Base-by-base conservation (phyloP, 2,113 vertebrate genomes). In the Varanus salvator region DNA sequence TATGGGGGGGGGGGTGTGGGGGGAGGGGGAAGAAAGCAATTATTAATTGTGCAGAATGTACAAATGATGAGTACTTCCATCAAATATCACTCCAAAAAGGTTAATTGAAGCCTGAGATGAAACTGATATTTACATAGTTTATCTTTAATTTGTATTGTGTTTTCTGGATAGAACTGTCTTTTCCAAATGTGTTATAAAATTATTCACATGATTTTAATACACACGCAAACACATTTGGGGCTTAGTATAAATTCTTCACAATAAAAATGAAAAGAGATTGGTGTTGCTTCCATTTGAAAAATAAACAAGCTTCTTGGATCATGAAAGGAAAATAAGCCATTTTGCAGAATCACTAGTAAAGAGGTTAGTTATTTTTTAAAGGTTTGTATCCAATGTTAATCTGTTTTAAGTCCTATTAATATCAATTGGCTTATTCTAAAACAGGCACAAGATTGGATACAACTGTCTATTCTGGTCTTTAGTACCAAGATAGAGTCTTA, bases 11-110 rank as follows among this genome's bases (percentile, higher is more conserved):
- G 38, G 38, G 38, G n/a, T n/a, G n/a, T n/a, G n/a, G n/a, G n/a
- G n/a, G n/a, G n/a, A n/a, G 38, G 38, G 38, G 38, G 86, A 85
- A 93, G 81, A 92, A 93, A 88, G 92, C 88, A 80, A 88, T 92
- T 52, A 86, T 76, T 81, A 89, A 64, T 87, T 88, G 48, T 29
- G 12, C 4, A 38, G 44, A 89, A 89, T 77, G 15, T 38, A 88
- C 87, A 38, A n/a, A 87, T 57, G 85, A 68, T 7, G 71, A 66
- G 0, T 80, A 90, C 77, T 82, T 78, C 88, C 27, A 15, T 90
- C 21, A 91, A 29, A 4, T 25, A 23, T 93, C 75, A 68, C 29
- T 93, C 84, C 78, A 34, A 54, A 88, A 92, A 88, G 71, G 50
- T 85, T 93, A 86, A 71, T 83, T 72, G 86, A 69, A 91, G 21